Evolutionary conservation across 2,888 invertebrate species (phyloP).

Genomic region (Linnaemya tessellans): DNA sequence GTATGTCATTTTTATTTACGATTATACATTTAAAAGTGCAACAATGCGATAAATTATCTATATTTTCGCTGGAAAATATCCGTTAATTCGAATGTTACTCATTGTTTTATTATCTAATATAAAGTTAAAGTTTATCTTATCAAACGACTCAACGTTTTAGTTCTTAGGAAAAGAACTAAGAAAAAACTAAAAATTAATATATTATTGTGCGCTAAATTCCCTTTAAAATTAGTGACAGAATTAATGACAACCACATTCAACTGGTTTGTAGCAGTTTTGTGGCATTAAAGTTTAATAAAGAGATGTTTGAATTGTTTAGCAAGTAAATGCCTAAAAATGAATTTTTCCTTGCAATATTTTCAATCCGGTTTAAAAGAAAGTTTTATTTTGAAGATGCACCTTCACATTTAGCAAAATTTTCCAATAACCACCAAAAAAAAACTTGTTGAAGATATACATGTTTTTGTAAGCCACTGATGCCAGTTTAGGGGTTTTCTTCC

Average conservation of each 20-base stretch:
- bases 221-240: neutral
- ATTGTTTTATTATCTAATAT: constrained; percentile 1
- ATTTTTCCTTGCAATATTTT: neutral
- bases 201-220: neutral
- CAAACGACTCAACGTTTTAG: neutral
- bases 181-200: neutral
- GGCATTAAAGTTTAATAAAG: neutral
- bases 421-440: constrained; percentile 4
- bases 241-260: neutral
- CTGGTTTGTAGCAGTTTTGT: neutral
- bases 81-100: constrained; percentile 13
- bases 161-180: constrained; percentile 8
- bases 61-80: constrained; percentile 14
- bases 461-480: neutral
- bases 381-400: constrained; percentile 52
- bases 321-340: neutral
- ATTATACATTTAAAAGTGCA: neutral
- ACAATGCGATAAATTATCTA: constrained; percentile 37
- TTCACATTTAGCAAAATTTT: constrained; percentile 40
- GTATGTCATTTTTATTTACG: constrained; percentile 28
- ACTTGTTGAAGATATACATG: neutral
- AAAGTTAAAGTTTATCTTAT: constrained; percentile 51
- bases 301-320: neutral
- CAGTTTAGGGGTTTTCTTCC: too few relatives aligned
- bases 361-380: constrained; percentile 57